These are phyloP conservation scores for Labia minor DNA, from an alignment of 2,888 invertebrate genomes.

Conservation along the genomic window DNA sequence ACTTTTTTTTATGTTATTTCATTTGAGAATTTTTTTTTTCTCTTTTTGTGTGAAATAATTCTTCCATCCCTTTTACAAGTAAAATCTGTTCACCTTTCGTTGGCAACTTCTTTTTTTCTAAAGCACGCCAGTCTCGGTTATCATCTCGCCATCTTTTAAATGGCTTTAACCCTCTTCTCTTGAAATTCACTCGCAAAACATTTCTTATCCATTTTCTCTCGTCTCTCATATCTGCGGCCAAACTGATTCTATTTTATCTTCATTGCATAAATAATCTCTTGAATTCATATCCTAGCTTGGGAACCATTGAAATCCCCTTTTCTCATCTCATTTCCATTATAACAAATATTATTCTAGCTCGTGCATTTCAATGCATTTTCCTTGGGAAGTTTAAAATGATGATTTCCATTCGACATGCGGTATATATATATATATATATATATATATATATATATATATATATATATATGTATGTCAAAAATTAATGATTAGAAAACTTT, in stretches of 20 bases:
- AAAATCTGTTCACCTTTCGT: conserved; percentile 3
- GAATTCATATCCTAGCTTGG: neutral
- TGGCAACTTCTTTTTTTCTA: neutral
- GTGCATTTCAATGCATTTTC: conserved; percentile 13
- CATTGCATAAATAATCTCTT: conserved; percentile 13
- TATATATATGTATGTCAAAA: neutral
- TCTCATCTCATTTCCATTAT: conserved; percentile 13
- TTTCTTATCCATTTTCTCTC: neutral
- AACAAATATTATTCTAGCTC: conserved; percentile 13
- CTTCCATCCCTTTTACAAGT: neutral
- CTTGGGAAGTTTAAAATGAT: neutral
- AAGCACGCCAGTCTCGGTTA: neutral
- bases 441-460: neutral
- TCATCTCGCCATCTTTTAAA: conserved; percentile 1
- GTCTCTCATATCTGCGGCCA: conserved; percentile 2
- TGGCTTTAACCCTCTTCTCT: neutral
- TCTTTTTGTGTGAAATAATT: too few relatives aligned
- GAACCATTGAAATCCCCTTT: neutral
- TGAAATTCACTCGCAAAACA: conserved; percentile 4
- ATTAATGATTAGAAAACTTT: neutral
- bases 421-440: neutral
- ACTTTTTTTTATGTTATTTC: too few relatives aligned
- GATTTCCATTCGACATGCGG: neutral
- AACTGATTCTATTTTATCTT: conserved; percentile 13
- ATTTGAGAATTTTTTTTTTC: too few relatives aligned